These are phyloP conservation scores for Diuraphis noxia DNA, from an alignment of 1,140 invertebrate genomes.

Conservation along the genomic window DNA sequence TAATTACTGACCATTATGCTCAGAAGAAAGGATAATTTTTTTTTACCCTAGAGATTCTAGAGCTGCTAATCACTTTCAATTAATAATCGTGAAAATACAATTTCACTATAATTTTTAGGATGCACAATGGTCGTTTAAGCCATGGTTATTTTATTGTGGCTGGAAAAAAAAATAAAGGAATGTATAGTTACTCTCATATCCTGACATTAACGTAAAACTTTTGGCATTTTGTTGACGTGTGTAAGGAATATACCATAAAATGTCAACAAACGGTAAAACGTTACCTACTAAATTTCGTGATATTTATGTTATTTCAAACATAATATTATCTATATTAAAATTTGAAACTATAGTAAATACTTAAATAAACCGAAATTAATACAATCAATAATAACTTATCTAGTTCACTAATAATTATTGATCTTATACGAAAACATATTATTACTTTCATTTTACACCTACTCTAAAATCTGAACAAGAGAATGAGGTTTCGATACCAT, in stretches of 20 bases:
- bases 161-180: not conserved
- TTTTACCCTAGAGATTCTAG: not conserved
- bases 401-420: not conserved
- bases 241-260: not conserved
- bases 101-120: not conserved
- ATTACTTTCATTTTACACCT: not conserved
- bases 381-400: not conserved
- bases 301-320: not conserved
- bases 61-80: constrained; percentile 31
- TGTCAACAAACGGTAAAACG: not conserved
- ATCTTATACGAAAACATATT: not conserved
- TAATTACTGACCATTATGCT: constrained; percentile 44
- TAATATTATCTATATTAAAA: not conserved
- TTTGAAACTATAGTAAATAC: not conserved
- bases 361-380: not conserved
- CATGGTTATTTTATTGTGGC: not conserved
- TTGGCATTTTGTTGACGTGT: not conserved
- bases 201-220: not conserved
- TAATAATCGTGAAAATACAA: constrained; percentile 41
- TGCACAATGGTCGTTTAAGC: not conserved
- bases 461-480: not conserved
- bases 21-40: constrained; percentile 9
- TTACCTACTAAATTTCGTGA: not conserved
- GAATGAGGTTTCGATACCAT: not conserved
- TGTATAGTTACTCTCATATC: not conserved